Percentiles rank a stretch among this genome's conserved stretches.
Conservation (phyloP, 2,888 invertebrate genomes). For the Chaetoderma sp. region DNA sequence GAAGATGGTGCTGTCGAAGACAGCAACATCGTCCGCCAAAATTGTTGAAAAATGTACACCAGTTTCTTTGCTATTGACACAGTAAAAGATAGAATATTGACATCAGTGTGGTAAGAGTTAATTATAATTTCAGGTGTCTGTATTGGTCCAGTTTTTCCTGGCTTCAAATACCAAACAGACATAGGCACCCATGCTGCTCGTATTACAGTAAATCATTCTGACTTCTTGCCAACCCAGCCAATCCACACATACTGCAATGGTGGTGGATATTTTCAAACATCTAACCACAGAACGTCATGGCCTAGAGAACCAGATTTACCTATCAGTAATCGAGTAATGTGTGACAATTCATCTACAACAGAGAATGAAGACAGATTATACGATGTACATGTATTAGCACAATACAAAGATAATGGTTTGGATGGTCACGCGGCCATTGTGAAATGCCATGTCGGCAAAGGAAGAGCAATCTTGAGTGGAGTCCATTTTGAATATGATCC, state of each 20-base stretch:
- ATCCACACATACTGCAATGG: slow-evolving; percentile 47
- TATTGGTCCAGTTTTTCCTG: slow-evolving; percentile 54
- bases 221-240: too few relatives aligned
- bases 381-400: background rate
- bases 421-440: slow-evolving; percentile 49
- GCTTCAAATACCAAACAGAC: slow-evolving; percentile 52
- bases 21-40: too few relatives aligned
- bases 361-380: background rate
- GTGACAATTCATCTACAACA: too few relatives aligned
- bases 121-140: slow-evolving; percentile 44
- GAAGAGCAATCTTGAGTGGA: slow-evolving; percentile 50
- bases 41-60: too few relatives aligned
- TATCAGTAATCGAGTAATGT: too few relatives aligned
- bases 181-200: slow-evolving; percentile 43
- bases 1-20: too few relatives aligned
- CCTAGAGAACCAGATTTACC: too few relatives aligned
- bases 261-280: slow-evolving; percentile 43
- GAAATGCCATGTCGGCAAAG: slow-evolving; percentile 46
- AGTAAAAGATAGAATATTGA: too few relatives aligned
- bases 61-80: too few relatives aligned
- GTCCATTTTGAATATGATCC: slow-evolving; percentile 55
- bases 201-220: too few relatives aligned
- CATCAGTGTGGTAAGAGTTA: too few relatives aligned
- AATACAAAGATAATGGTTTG: background rate
- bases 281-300: too few relatives aligned